A percentile compares a stretch with the other conserved stretches of the same genome.
These are phyloP conservation scores for Terrapene triunguis DNA, from an alignment of 2,113 vertebrate species.

Conservation along the genomic window DNA sequence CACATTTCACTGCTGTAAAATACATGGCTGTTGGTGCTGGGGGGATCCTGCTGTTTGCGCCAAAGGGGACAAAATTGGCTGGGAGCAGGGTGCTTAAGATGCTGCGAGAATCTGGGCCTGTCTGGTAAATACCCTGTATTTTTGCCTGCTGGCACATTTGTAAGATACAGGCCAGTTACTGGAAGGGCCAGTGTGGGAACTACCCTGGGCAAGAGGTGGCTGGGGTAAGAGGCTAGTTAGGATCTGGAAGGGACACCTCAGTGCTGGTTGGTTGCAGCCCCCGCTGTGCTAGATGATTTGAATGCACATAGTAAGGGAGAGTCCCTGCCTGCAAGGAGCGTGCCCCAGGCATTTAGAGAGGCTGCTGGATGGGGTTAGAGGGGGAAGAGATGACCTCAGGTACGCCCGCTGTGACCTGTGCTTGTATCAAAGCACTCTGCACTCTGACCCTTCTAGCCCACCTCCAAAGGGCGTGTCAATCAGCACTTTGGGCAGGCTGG, in stretches of 20 bases:
- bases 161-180: not conserved
- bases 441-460: rapidly evolving
- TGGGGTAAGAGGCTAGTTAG: not conserved
- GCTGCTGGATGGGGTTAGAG: not conserved
- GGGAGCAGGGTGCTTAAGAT: not conserved
- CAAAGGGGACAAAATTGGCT: not conserved
- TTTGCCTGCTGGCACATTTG: not conserved
- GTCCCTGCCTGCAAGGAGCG: not conserved
- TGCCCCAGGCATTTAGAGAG: not conserved
- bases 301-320: not conserved
- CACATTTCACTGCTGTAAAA: not conserved
- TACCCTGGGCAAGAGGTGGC: no score
- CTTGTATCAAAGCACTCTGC: not conserved
- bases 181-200: not conserved
- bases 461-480: not conserved
- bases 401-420: not conserved
- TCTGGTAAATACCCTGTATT: not conserved
- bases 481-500: not conserved
- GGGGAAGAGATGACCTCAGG: not conserved
- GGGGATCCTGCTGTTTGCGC: rapidly evolving
- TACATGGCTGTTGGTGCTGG: not conserved
- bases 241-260: not conserved
- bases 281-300: not conserved
- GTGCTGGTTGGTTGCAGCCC: not conserved
- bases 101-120: rapidly evolving